Conservation (phyloP, 2,113 vertebrate species). For the Petromus typicus region DNA sequence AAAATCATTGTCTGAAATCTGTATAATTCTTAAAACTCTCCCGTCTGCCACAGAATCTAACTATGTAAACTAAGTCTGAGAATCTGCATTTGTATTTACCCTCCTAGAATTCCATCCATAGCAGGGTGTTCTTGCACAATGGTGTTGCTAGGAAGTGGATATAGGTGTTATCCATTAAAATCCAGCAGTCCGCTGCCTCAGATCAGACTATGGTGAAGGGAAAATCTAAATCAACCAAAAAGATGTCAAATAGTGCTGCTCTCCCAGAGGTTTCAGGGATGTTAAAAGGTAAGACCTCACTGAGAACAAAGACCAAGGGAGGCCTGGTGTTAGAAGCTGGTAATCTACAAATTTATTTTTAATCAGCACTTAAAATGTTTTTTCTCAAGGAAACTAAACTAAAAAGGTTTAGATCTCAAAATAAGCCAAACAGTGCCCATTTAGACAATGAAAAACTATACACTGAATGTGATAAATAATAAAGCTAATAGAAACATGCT, state of each 20-base stretch:
- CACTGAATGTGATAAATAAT: background rate
- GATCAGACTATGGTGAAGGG: background rate
- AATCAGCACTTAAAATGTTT: conserved; percentile 30
- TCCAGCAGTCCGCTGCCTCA: background rate
- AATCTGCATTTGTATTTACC: background rate
- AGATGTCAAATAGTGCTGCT: background rate
- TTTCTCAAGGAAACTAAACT: conserved; percentile 21
- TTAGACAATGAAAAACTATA: conserved; percentile 5
- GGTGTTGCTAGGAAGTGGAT: background rate
- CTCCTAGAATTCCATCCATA: background rate
- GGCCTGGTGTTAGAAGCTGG: background rate
- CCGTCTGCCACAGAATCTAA: background rate
- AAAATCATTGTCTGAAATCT: background rate
- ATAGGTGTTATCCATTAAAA: background rate
- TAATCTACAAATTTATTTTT: background rate
- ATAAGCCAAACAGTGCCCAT: conserved; percentile 31
- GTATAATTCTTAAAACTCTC: conserved; percentile 40
- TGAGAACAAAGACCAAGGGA: background rate
- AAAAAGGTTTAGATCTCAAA: background rate
- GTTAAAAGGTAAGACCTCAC: background rate
- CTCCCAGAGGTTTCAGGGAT: background rate
- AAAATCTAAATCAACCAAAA: background rate
- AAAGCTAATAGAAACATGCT: background rate
- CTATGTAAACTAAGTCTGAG: background rate
- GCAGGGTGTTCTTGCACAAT: background rate